Evolutionary conservation across 2,797 vertebrate genomes (phyloP).

Genomic region (Pangasius macronema): DNA sequence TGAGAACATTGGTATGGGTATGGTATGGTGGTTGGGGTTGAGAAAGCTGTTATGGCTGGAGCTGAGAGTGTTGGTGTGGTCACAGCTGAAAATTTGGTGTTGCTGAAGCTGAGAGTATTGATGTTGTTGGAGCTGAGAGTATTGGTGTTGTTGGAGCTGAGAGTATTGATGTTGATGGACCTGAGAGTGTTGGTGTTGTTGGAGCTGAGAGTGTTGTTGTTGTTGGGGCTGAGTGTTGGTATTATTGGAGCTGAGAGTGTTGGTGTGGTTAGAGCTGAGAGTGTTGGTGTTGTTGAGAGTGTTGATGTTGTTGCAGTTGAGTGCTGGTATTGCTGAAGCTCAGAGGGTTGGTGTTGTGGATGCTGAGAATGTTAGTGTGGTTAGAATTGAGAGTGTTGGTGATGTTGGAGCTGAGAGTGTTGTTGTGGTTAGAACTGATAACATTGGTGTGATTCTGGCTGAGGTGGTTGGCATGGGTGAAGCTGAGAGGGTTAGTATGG

Average conservation of each 20-base stretch:
- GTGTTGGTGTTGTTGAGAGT: neutral
- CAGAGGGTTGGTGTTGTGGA: neutral
- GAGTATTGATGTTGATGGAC: too few relatives aligned
- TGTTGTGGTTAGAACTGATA: neutral
- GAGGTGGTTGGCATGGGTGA: neutral
- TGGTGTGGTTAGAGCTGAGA: neutral
- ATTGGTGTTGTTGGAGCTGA: neutral
- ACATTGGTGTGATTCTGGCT: neutral
- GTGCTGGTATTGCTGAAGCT: neutral
- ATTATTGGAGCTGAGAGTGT: neutral
- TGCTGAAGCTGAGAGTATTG: neutral
- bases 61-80: neutral
- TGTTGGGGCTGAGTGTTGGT: neutral
- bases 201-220: neutral
- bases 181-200: neutral
- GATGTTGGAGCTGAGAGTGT: neutral
- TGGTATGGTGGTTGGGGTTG: neutral
- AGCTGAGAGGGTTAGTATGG: neutral
- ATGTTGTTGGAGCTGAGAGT: neutral
- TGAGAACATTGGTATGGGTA: too few relatives aligned
- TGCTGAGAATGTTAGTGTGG: neutral
- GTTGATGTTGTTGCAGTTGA: neutral
- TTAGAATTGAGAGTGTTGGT: neutral
- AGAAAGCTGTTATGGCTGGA: neutral
- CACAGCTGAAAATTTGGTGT: neutral